phyloP scores from a whole-genome alignment of 2,888 invertebrate genomes.

The Oxystoma pomonae region DNA sequence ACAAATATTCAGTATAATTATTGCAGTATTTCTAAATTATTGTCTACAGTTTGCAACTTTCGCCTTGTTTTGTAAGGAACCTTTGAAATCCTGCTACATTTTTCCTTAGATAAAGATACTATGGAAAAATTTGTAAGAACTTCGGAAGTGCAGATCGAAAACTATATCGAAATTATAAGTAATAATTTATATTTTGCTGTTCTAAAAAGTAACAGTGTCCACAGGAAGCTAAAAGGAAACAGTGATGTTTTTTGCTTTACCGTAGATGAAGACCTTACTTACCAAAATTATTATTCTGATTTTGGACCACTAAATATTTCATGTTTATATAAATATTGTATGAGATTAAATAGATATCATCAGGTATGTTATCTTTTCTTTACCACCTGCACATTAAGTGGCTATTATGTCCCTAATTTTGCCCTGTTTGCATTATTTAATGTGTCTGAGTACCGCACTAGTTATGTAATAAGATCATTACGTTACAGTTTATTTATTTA shows the following conservation, averaged over 20 bases:
- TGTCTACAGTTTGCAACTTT: constrained; percentile 29
- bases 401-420: too few relatives aligned
- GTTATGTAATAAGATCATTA: too few relatives aligned
- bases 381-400: too few relatives aligned
- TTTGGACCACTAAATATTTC: constrained; percentile 88
- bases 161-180: constrained; percentile 41
- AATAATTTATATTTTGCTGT: constrained; percentile 70
- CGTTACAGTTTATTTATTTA: too few relatives aligned
- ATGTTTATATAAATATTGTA: constrained; percentile 80
- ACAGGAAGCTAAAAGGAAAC: constrained; percentile 61
- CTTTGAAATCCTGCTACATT: constrained; percentile 26
- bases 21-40: constrained; percentile 32
- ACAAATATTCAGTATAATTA: constrained; percentile 28
- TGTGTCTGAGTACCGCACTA: too few relatives aligned
- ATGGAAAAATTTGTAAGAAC: constrained; percentile 10
- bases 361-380: constrained; percentile 44
- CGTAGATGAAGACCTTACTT: constrained; percentile 73
- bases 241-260: constrained; percentile 70
- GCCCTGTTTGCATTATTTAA: too few relatives aligned
- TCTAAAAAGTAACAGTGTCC: constrained; percentile 56
- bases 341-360: constrained; percentile 69
- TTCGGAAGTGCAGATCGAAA: constrained; percentile 36
- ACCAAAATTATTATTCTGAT: constrained; percentile 83
- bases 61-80: constrained; percentile 26
- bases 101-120: constrained; percentile 42